Conservation (phyloP, 2,797 vertebrate species). For the Sebastes vulpes region DNA sequence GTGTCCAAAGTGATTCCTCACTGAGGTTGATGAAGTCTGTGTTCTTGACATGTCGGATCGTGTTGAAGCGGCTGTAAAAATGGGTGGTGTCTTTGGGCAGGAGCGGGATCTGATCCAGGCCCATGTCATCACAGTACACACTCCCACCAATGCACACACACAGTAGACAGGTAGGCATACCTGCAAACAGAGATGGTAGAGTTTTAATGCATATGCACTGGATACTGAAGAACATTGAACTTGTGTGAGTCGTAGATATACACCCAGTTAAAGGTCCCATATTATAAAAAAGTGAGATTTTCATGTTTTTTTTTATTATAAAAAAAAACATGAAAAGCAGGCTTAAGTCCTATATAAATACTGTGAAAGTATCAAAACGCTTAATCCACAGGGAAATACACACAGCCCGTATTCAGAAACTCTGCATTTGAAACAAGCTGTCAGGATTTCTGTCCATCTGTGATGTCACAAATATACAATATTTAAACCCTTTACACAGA, state of each 20-base stretch:
- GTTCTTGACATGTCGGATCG: conserved; percentile 74
- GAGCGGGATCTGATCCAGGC: conserved; percentile 80
- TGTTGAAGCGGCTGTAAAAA: conserved; percentile 89
- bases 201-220: neutral
- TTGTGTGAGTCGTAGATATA: neutral
- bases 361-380: no score
- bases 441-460: no score
- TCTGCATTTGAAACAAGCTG: no score
- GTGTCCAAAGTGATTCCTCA: conserved; percentile 48
- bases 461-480: no score
- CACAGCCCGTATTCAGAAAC: no score
- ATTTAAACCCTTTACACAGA: no score
- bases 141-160: conserved; percentile 88
- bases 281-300: no score
- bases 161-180: conserved; percentile 85
- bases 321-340: no score
- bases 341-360: no score
- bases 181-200: conserved; percentile 55
- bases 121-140: conserved; percentile 87
- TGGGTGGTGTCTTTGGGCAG: conserved; percentile 85
- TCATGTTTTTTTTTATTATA: no score
- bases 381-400: no score
- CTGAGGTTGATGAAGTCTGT: conserved; percentile 85
- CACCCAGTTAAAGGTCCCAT: neutral
- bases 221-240: neutral